Percentiles rank a stretch among this genome's conserved stretches.
Conservation (phyloP, 2,797 vertebrate genomes). For the Hapalemur alaotrensis region DNA sequence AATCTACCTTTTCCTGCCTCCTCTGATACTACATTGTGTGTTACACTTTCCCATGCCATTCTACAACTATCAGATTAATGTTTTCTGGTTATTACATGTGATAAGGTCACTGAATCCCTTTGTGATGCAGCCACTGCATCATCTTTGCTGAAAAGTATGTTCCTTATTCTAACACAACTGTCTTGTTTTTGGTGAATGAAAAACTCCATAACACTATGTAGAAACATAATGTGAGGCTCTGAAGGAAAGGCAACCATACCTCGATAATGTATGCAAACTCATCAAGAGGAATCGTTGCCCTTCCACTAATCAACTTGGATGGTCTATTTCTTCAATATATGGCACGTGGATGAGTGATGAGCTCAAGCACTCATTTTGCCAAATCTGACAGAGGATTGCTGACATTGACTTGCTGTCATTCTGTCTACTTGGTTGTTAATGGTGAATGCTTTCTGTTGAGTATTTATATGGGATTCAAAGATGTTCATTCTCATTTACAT, state of each 20-base stretch:
- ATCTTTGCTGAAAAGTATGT: not conserved
- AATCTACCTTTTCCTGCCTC: not conserved
- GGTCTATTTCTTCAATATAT: not conserved
- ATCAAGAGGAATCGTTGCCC: not conserved
- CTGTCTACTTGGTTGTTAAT: not conserved
- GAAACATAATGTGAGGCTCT: not conserved
- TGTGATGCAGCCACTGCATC: not conserved
- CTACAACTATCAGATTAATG: not conserved
- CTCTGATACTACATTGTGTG: not conserved
- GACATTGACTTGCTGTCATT: not conserved
- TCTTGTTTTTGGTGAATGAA: not conserved
- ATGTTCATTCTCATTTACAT: not conserved
- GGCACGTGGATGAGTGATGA: not conserved
- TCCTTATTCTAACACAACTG: not conserved
- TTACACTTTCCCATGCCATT: not conserved
- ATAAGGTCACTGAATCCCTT: not conserved
- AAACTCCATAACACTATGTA: not conserved
- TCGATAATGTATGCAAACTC: not conserved
- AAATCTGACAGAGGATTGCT: not conserved
- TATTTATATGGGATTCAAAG: not conserved
- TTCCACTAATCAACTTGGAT: not conserved
- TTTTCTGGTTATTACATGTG: not conserved
- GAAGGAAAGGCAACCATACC: not conserved
- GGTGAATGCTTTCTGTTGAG: not conserved
- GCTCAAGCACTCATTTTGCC: not conserved